Base-by-base conservation (phyloP, 2,797 vertebrate genomes). In the Rhinichthys osculus region DNA sequence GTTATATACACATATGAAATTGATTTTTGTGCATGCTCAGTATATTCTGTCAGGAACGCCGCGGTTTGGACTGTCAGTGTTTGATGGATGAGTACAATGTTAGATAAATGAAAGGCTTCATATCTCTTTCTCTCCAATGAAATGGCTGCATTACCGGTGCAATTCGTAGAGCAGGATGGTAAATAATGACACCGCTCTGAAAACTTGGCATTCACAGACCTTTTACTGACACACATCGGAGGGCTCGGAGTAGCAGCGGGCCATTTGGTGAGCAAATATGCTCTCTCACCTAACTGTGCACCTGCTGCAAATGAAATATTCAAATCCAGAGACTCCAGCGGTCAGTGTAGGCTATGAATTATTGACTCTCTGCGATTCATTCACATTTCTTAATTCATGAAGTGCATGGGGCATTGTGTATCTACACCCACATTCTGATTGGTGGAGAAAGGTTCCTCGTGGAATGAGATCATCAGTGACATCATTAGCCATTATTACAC, bases 281-380 rank as follows among this genome's bases (percentile, higher is more conserved):
- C 83, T 87, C 89, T 81, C 85, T 88, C 70, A 84, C 81, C 78
- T 83, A 73, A 67, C 70, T 66, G 82, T 78, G 81, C 87, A 90
- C 86, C 89, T 88, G 86, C 85, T 35, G 71, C 81, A 87, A 89
- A 90, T 88, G 84, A 89, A 88, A 91, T 87, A 87, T 89, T 89
- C 78, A 90, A 87, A 87, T 84, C 19, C 21, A 42, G 44, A 42
- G 1, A 76, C 76, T 81, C 54, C 70, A 64, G 64, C 54, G 82
- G 88, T 81, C 82, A 72, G 62, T 47, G 73, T n/a, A 44, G 59
- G 8, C 33, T 76, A 88, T 89, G 81, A 87, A 87, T 90, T 87
- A 91, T 87, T 90, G 83, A 92, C 72, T 82, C 71, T 30, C 33
- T 17, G 70, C 74, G 54, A 54, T 84, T 87, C 78, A 57, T 73